phyloP scores from a whole-genome alignment of 2,888 invertebrate species.

The Diadromus collaris region DNA sequence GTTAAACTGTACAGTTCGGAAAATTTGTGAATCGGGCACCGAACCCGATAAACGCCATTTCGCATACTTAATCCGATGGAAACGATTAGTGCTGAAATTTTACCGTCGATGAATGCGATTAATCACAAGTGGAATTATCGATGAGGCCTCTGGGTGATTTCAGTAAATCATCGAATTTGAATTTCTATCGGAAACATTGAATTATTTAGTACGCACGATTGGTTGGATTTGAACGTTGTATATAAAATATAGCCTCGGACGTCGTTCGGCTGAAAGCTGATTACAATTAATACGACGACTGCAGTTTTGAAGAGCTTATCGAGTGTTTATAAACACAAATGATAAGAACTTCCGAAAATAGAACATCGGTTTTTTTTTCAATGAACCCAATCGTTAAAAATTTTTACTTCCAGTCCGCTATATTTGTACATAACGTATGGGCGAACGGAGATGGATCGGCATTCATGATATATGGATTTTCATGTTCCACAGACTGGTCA shows the following conservation, averaged over 20 bases:
- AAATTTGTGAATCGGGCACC: neutral
- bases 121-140: neutral
- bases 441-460: neutral
- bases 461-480: neutral
- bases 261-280: neutral
- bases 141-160: neutral
- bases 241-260: neutral
- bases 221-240: neutral
- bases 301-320: neutral
- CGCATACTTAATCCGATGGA: neutral
- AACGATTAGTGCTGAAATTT: neutral
- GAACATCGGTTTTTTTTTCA: neutral
- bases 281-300: neutral
- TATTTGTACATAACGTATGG: neutral
- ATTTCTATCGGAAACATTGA: neutral
- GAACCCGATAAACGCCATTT: neutral
- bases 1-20: slow-evolving; percentile 7
- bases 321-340: neutral
- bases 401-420: neutral
- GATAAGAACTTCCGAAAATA: neutral
- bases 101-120: neutral
- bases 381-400: neutral
- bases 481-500: neutral
- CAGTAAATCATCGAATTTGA: neutral
- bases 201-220: neutral